phyloP scores from a whole-genome alignment of 2,888 invertebrate species.

The Sinelater perroti region DNA sequence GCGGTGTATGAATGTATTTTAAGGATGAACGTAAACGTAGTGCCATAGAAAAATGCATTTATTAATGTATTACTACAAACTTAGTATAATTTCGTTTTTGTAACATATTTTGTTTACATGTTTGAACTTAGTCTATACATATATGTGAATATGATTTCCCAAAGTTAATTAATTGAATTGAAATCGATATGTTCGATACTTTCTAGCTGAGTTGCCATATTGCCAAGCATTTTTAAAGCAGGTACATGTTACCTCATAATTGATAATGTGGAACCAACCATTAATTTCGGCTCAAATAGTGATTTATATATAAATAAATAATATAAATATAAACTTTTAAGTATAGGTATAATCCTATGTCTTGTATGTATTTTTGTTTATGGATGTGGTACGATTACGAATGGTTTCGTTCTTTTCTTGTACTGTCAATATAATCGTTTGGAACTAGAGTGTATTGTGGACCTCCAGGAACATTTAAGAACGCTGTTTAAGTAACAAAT shows the following conservation, averaged over 20 bases:
- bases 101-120: conserved; percentile 15
- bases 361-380: conserved; percentile 28
- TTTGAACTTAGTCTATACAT: conserved; percentile 15
- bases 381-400: conserved; percentile 33
- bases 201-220: conserved; percentile 36
- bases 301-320: conserved; percentile 43
- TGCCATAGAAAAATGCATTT: conserved; percentile 57
- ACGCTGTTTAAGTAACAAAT: conserved; percentile 32
- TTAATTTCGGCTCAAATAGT: conserved; percentile 56
- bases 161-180: conserved; percentile 14
- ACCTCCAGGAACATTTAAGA: conserved; percentile 40
- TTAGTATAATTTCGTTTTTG: conserved; percentile 38
- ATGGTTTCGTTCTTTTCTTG: conserved; percentile 15
- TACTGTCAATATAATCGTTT: conserved; percentile 11
- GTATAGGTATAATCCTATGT: conserved; percentile 38
- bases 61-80: conserved; percentile 44
- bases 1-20: conserved; percentile 45
- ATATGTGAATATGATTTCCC: conserved; percentile 12
- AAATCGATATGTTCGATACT: conserved; percentile 47
- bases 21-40: conserved; percentile 39
- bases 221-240: conserved; percentile 33
- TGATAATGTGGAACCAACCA: conserved; percentile 53
- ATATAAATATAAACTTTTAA: conserved; percentile 42
- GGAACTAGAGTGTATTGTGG: conserved; percentile 33
- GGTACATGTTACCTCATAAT: conserved; percentile 45